phyloP scores from a whole-genome alignment of 2,797 vertebrate species.

The Harpagifer antarcticus region DNA sequence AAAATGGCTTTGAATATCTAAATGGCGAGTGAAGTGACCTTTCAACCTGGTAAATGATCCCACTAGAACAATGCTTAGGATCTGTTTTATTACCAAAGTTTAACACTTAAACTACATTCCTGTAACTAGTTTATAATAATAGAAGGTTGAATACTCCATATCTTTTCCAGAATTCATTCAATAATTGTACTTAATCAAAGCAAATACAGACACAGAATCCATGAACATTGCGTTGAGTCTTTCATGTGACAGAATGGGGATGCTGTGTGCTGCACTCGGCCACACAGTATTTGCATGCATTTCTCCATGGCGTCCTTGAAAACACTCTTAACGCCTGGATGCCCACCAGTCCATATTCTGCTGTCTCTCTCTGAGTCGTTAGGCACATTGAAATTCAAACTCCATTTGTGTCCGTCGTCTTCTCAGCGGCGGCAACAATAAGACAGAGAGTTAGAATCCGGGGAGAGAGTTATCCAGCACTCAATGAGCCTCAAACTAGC shows the following conservation, averaged over 20 bases:
- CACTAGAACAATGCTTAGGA: background rate
- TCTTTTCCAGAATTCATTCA: background rate
- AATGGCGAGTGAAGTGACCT: slow-evolving; percentile 5
- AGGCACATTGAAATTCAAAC: slow-evolving; percentile 82
- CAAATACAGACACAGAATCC: background rate
- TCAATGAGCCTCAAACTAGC: slow-evolving; percentile 77
- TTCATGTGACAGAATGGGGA: slow-evolving; percentile 20
- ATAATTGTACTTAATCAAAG: background rate
- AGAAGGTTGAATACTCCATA: background rate
- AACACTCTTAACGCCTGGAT: slow-evolving; percentile 71
- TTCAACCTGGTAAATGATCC: background rate
- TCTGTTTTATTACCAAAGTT: background rate
- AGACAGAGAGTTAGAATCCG: slow-evolving; percentile 67
- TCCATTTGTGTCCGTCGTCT: slow-evolving; percentile 77
- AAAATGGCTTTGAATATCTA: background rate
- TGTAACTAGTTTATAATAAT: background rate
- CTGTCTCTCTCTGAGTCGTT: slow-evolving; percentile 75
- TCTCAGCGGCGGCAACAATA: slow-evolving; percentile 77
- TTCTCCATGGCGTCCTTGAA: slow-evolving; percentile 50
- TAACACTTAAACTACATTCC: background rate
- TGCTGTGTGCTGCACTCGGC: slow-evolving; percentile 29
- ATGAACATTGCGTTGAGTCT: slow-evolving; percentile 11
- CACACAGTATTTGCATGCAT: slow-evolving; percentile 52
- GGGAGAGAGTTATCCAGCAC: slow-evolving; percentile 79
- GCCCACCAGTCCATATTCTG: slow-evolving; percentile 76